phyloP scores from a whole-genome alignment of 2,888 invertebrate species.

The Carcina quercana region DNA sequence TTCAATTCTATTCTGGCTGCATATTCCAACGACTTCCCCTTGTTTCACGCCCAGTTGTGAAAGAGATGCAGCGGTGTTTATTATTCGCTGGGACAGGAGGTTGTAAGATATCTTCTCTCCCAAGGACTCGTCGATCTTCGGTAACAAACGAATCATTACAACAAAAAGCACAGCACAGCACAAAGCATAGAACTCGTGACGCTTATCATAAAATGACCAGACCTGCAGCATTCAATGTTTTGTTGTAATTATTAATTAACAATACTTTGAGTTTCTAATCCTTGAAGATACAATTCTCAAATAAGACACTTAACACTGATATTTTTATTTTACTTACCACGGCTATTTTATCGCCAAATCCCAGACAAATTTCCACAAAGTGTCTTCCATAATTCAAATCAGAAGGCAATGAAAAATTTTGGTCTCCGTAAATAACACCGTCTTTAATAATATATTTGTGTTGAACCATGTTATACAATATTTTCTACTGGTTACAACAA shows the following conservation, averaged over 20 bases:
- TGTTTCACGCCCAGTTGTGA: constrained; percentile 23
- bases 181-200: no score
- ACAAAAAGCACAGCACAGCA: no score
- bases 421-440: constrained; percentile 30
- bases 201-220: no score
- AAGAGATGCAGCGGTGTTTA: constrained; percentile 28
- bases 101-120: constrained; percentile 26
- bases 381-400: constrained; percentile 42
- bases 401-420: constrained; percentile 29
- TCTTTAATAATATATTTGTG: not conserved
- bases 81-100: constrained; percentile 30
- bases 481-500: no score
- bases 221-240: no score
- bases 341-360: constrained; percentile 29
- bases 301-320: no score
- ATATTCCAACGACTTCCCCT: constrained; percentile 35
- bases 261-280: no score
- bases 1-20: constrained; percentile 39
- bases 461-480: not conserved
- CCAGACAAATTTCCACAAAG: constrained; percentile 29
- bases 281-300: no score
- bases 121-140: constrained; percentile 36
- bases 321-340: constrained; percentile 49
- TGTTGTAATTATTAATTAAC: no score
- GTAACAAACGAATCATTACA: no score